Conservation (phyloP, 1,140 invertebrate species). For the Wiebesia pumilae region DNA sequence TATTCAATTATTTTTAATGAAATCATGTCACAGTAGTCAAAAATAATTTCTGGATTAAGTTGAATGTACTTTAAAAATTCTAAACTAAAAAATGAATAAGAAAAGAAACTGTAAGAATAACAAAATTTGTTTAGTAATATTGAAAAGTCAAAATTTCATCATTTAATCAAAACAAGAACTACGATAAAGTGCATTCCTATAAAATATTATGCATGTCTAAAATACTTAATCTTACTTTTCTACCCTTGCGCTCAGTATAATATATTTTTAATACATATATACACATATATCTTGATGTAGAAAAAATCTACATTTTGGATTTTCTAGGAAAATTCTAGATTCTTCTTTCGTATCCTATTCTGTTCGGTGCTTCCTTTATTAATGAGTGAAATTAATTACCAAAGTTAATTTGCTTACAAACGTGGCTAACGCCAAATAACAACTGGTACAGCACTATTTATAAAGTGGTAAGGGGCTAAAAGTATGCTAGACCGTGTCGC, state of each 20-base stretch:
- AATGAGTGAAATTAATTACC: not conserved
- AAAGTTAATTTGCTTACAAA: not conserved
- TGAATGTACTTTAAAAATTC: not conserved
- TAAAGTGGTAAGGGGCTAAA: slow-evolving; percentile 21
- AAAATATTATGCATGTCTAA: not conserved
- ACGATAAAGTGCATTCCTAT: no score
- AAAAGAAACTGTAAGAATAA: not conserved
- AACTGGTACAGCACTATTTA: slow-evolving; percentile 5
- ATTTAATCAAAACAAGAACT: no score
- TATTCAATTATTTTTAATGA: no score
- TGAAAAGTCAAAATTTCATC: no score
- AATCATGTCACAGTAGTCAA: no score
- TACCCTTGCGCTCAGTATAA: not conserved
- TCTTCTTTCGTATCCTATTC: not conserved
- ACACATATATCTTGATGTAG: no score
- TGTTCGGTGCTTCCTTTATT: not conserved
- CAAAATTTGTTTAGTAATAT: no score
- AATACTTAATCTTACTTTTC: not conserved
- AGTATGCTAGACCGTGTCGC: not conserved
- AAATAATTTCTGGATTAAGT: no score
- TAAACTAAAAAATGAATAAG: not conserved
- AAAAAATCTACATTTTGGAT: not conserved
- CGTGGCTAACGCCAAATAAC: not conserved
- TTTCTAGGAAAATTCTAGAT: not conserved
- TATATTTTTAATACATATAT: no score